Evolutionary conservation across 2,888 invertebrate species (phyloP), one percentile per base, ranked within the genome.

Genomic region (Hedychridium roseum): DNA sequence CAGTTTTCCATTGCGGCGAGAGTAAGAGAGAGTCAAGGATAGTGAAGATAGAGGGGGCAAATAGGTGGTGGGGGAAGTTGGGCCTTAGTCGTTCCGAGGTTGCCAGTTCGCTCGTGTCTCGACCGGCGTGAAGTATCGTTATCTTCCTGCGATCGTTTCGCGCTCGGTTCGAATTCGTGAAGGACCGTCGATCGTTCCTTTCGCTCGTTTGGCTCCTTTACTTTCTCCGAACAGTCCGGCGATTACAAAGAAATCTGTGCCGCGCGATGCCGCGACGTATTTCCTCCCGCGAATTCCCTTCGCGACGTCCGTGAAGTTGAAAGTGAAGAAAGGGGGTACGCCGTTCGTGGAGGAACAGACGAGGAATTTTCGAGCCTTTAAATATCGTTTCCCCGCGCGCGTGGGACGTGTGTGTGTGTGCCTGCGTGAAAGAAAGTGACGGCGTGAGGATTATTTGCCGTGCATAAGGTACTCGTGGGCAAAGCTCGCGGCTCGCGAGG

Each of bases 1-100:
- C n/a, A n/a, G n/a, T n/a, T n/a, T n/a, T n/a, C n/a, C n/a, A n/a
- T n/a, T 14, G 23, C 39, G 16, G 21, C 9, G 12, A 11, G 4
- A 43, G 20, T 2, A 31, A 38, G 43, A 47, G 7, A 39, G 50
- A 46, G 20, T 5, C 17, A 12, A 40, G 23, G 15, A 17, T 44
- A 18, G 16, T 14, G 14, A n/a, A n/a, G n/a, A 47, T 43, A 35
- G 43, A 37, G 38, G 42, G 31, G 49, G 50, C 36, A 43, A 37
- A 35, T 16, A 4, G 32, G 3, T 28, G 39, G 60, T 45, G 46
- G 53, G 56, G 43, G 54, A 52, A 60, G 59, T 62, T 63, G 66
- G 66, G 68, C 68, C 66, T 68, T 66, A 58, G 54, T 43, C 43
- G 45, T 43, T 58, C 54, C 67, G 61, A 56, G 50, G 67, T 69